Evolutionary conservation across 2,113 vertebrate genomes (phyloP), one percentile per base, ranked within the genome.

Genomic region (Uropsilus gracilis): DNA sequence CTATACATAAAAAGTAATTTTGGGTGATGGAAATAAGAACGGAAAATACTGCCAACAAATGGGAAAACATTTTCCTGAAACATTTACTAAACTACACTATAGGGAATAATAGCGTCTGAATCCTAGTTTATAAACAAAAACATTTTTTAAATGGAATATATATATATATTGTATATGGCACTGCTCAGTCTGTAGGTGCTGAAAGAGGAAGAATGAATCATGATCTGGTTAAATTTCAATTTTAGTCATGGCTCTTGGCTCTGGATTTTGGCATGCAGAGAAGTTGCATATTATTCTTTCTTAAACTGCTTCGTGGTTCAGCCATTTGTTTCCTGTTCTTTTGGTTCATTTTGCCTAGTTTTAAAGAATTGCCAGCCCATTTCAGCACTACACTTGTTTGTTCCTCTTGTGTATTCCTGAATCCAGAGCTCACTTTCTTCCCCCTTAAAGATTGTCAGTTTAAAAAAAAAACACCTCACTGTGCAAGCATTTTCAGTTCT

Each of bases 261-360:
- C 46, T 59, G 84, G 42, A 37, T 95, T 77, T 92, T 30, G 64
- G 55, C 13, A 9, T 68, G 76, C 30, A 16, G 44, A 71, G n/a
- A 64, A 89, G 48, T n/a, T n/a, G 39, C 17, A 32, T 73, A 0
- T 82, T 24, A 85, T 16, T 2, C 44, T 77, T 91, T 59, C 6
- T 57, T 75, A 66, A 66, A 30, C 30, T 46, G 26, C 50, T 73
- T 20, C 17, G 3, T n/a, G 30, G 59, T 77, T 28, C 22, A 42
- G 6, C 80, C 14, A 57, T 83, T 57, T 63, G 26, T 82, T 91
- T 88, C n/a, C 48, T 91, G 59, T 88, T 44, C 26, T 57, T 88
- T 71, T 66, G 26, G 22, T 48, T 73, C 13, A 72, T 90, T 95
- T 95, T 90, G 48, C 16, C 3, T 90, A 46, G 6, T 81, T 85